Conservation (phyloP, 2,113 vertebrate genomes). For the Pelecanus crispus region DNA sequence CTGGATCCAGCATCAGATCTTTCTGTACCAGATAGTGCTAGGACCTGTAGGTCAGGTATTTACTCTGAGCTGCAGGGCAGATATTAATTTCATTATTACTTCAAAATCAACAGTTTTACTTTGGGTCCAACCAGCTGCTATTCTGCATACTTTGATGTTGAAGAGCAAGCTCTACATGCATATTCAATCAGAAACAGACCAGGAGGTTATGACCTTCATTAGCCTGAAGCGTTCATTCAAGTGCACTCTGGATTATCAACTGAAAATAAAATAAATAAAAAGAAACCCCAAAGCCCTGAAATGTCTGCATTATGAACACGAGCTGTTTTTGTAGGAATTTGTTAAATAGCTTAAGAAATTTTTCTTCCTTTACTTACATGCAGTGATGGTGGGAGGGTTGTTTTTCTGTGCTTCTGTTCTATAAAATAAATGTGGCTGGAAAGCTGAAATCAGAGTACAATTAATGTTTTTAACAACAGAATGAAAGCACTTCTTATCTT, state of each 20-base stretch:
- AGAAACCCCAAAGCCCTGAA: neutral
- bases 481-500: neutral
- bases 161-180: neutral
- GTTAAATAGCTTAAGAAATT: neutral
- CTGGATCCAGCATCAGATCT: neutral
- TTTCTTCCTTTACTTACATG: neutral
- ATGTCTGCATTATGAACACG: neutral
- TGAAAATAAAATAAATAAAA: neutral
- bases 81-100: neutral
- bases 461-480: neutral
- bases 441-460: neutral
- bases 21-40: neutral
- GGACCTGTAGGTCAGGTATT: neutral
- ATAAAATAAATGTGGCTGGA: neutral
- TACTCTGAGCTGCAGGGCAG: neutral
- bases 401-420: slow-evolving; percentile 24
- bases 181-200: neutral
- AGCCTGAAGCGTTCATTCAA: neutral
- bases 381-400: neutral
- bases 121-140: neutral
- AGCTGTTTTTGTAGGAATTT: neutral
- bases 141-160: neutral
- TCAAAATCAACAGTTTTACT: neutral
- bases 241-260: neutral
- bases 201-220: neutral